A percentile compares a stretch with the other conserved stretches of the same genome.
Conservation (phyloP, 2,888 invertebrate genomes). For the Agriopis leucophaearia region DNA sequence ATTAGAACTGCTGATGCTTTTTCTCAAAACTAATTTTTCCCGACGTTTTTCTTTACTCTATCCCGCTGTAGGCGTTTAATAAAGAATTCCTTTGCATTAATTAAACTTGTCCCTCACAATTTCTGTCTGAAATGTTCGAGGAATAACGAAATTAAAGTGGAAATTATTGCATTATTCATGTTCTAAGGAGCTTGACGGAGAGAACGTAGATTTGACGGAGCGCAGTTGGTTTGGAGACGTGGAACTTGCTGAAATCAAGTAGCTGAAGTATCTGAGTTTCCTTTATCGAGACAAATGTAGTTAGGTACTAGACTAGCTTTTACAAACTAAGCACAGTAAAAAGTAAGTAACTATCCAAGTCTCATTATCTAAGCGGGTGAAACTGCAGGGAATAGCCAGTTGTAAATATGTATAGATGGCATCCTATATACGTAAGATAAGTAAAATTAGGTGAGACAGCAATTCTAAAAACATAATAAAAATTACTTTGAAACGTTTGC, state of each 20-base stretch:
- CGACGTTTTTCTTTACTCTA: conserved; percentile 22
- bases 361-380: too few relatives aligned
- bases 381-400: too few relatives aligned
- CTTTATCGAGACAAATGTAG: neutral
- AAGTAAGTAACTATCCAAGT: too few relatives aligned
- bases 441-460: too few relatives aligned
- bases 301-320: too few relatives aligned
- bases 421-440: too few relatives aligned
- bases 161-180: conserved; percentile 36
- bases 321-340: too few relatives aligned
- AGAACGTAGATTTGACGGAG: conserved; percentile 17
- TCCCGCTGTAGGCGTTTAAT: conserved; percentile 17
- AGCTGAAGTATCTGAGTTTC: conserved; percentile 3
- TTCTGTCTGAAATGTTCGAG: conserved; percentile 27
- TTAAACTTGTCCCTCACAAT: conserved; percentile 31
- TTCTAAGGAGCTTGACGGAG: conserved; percentile 20
- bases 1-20: conserved; percentile 32
- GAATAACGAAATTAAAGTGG: conserved; percentile 31
- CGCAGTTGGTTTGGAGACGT: neutral
- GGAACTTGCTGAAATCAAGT: conserved; percentile 1
- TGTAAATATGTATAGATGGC: too few relatives aligned
- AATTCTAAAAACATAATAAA: too few relatives aligned
- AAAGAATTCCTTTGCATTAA: conserved; percentile 34
- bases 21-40: conserved; percentile 20
- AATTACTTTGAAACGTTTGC: too few relatives aligned